Percentiles rank a stretch among this genome's conserved stretches.
Evolutionary conservation across 2,797 vertebrate species (phyloP).

Genomic region (Glyptemys insculpta): DNA sequence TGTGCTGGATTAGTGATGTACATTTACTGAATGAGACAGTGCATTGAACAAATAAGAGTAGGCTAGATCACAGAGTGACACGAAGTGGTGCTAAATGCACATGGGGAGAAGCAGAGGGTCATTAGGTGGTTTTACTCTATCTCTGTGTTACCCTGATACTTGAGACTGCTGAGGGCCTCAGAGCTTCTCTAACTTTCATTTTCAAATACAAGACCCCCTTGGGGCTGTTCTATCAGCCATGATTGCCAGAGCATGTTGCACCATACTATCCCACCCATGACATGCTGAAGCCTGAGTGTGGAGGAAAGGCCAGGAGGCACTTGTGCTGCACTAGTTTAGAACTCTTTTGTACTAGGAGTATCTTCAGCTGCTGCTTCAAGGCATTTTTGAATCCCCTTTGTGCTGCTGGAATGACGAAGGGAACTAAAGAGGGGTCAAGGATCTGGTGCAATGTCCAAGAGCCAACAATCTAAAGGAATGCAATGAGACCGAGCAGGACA

Average conservation of each 20-base stretch:
- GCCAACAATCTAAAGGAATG: not conserved
- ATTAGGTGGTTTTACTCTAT: not conserved
- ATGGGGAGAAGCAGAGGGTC: not conserved
- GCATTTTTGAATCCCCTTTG: not conserved
- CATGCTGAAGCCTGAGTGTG: not conserved
- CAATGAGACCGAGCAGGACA: not conserved
- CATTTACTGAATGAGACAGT: not conserved
- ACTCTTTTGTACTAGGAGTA: not conserved
- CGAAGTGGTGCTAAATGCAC: too few relatives aligned
- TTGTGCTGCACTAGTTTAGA: not conserved
- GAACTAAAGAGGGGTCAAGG: not conserved
- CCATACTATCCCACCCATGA: not conserved
- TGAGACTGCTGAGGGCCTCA: not conserved
- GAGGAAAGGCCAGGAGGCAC: not conserved
- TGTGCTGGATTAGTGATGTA: not conserved
- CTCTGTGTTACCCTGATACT: not conserved
- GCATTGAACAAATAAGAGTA: not conserved
- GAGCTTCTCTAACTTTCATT: not conserved
- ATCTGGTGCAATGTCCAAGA: not conserved
- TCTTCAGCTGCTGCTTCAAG: not conserved
- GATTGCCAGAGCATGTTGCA: not conserved
- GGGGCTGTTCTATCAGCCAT: not conserved
- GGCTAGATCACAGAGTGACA: too few relatives aligned
- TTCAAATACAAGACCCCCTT: not conserved
- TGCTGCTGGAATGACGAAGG: not conserved